phyloP scores from a whole-genome alignment of 2,113 vertebrate genomes.

The Trogon surrucura region DNA sequence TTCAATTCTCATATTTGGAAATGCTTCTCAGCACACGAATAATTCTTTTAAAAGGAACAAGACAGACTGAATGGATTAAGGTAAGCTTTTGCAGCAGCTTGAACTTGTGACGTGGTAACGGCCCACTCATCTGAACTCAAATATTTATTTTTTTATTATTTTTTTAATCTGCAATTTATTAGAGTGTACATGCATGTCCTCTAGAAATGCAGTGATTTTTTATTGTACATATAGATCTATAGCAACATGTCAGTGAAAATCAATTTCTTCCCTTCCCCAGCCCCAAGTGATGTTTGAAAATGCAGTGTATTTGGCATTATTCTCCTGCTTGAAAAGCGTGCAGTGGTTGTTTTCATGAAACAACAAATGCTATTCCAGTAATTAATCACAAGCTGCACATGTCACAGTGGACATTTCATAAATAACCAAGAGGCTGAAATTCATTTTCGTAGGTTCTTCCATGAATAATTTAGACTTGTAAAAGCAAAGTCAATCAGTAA shows the following conservation, averaged over 20 bases:
- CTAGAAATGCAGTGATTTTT: not conserved
- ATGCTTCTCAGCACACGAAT: not conserved
- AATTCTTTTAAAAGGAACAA: not conserved
- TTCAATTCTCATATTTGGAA: not conserved
- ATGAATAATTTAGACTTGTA: constrained; percentile 36
- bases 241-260: not conserved
- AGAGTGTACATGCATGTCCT: not conserved
- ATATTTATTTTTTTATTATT: not conserved
- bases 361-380: not conserved
- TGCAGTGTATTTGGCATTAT: not conserved
- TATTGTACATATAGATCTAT: not conserved
- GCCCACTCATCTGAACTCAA: not conserved
- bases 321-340: not conserved
- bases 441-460: not conserved
- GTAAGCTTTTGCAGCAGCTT: not conserved
- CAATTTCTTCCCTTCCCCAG: not conserved
- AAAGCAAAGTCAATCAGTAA: constrained; percentile 34
- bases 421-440: constrained; percentile 1
- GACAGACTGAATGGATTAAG: not conserved
- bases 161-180: not conserved
- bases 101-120: not conserved
- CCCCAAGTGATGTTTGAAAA: not conserved
- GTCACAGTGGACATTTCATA: not conserved
- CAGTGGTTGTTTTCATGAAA: not conserved
- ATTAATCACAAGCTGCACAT: not conserved